phyloP scores from a whole-genome alignment of 53 echinoderm and acorn worm genomes.

The Paracentrotus lividus region DNA sequence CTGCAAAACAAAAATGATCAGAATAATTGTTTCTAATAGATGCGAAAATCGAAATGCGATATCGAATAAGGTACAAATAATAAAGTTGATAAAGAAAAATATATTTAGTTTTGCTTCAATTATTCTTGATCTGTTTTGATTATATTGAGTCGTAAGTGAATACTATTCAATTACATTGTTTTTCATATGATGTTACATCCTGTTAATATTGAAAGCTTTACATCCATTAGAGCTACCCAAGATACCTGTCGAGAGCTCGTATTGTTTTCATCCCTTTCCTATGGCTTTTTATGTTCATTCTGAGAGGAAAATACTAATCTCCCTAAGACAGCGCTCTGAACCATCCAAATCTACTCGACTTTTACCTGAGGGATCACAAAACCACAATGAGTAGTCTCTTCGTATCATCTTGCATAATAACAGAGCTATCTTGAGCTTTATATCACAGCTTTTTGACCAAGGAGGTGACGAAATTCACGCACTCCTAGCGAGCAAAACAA shows the following conservation, averaged over 20 bases:
- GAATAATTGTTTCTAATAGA: no score
- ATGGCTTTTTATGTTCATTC: background rate
- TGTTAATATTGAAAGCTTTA: no score
- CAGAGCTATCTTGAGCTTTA: background rate
- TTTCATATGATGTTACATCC: no score
- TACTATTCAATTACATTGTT: no score
- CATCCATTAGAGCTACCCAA: background rate
- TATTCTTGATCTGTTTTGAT: no score
- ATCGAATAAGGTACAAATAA: no score
- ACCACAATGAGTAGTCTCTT: background rate
- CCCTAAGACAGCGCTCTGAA: background rate
- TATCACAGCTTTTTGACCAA: background rate
- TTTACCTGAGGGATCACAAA: background rate
- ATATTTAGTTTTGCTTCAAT: no score
- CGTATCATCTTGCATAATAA: background rate
- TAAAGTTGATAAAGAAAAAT: no score
- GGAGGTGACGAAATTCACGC: background rate
- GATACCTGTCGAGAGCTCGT: background rate
- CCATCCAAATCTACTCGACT: background rate
- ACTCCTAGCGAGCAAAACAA: background rate
- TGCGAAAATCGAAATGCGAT: no score
- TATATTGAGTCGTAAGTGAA: no score
- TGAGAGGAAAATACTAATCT: background rate
- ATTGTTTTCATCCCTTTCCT: background rate
- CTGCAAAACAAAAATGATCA: no score